Base-by-base conservation (phyloP, 2,113 vertebrate genomes). In the Alectura lathami region DNA sequence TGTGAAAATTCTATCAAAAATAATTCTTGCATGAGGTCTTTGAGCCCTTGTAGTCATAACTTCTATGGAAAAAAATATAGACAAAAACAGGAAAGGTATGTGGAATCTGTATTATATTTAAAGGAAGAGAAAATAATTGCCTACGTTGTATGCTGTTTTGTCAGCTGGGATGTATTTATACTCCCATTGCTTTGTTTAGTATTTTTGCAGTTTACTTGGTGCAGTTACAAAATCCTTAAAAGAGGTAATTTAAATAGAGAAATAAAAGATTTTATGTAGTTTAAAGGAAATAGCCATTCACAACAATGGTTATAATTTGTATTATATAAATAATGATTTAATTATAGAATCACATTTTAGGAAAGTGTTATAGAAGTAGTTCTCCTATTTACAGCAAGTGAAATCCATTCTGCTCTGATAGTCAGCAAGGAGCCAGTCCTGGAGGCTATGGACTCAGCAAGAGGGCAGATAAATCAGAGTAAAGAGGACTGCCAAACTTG, bases 381-480 rank as follows among this genome's bases (percentile, higher is more conserved):
- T 43, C 14, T 67, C 12, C 43, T 34, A 72, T 78, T 91, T 76
- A 26, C 17, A 70, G 42, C 59, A 81, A 94, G n/a, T 43, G n/a
- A 92, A 95, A 89, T 93, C 47, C 62, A 36, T 91, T 94, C 63
- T 66, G 51, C 50, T 86, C 9, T 59, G 22, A 83, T 88, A 97
- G 86, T 47, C 57, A 94, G 62, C 53, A 87, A 82, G 62, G 53
- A 94, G 30, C 57, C 86, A 83, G 62, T 73, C 84, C 78, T 85
- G 74, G 54, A 89, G 54, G 72, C 89, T 85, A 45, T 43, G 36
- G 53, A 70, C 75, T 90, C 83, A 86, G 89, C 59, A 90, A 56
- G 81, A 94, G 72, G 89, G 48, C 48, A 93, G 92, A 96, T 85
- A 96, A 96, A 94, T 84, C 73, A 96, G 89, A 91, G 67, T 50